Evolutionary conservation across 2,888 invertebrate species (phyloP).

Genomic region (Lordiphosa fenestrarum): DNA sequence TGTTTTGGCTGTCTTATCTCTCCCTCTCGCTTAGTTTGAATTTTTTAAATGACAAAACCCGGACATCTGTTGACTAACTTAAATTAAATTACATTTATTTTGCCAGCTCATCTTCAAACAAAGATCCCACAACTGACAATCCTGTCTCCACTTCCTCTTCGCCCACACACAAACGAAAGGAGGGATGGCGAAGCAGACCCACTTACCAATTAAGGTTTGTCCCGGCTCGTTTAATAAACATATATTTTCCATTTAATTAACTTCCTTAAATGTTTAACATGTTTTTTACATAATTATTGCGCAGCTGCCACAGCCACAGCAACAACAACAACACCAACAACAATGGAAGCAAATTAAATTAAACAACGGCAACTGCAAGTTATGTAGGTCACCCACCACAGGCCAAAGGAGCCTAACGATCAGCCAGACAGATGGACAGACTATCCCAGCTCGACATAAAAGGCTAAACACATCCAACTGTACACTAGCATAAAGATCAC

Average conservation of each 20-base stretch:
- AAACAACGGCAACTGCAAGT: slow-evolving; percentile 41
- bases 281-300: slow-evolving; percentile 67
- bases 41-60: slow-evolving; percentile 9
- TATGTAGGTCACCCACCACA: slow-evolving; percentile 63
- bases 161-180: slow-evolving; percentile 33
- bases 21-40: too few species aligned
- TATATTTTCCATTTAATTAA: slow-evolving; percentile 70
- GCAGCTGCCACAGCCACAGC: slow-evolving; percentile 17
- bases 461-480: slow-evolving; percentile 76
- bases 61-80: slow-evolving; percentile 40
- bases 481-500: slow-evolving; percentile 76
- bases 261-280: slow-evolving; percentile 68
- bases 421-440: slow-evolving; percentile 18
- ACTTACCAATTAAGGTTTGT: slow-evolving; percentile 53
- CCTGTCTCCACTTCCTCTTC: slow-evolving; percentile 36
- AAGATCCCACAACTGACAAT: slow-evolving; percentile 18
- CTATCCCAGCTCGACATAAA: slow-evolving; percentile 60
- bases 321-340: slow-evolving; percentile 23
- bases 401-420: slow-evolving; percentile 43
- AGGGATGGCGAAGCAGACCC: neutral
- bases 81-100: slow-evolving; percentile 17
- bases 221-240: slow-evolving; percentile 55
- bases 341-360: slow-evolving; percentile 42
- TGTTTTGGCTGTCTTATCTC: too few species aligned
- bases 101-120: slow-evolving; percentile 28